These are phyloP conservation scores for Heliangelus exortis DNA, from an alignment of 2,797 vertebrate genomes.

Conservation along the genomic window DNA sequence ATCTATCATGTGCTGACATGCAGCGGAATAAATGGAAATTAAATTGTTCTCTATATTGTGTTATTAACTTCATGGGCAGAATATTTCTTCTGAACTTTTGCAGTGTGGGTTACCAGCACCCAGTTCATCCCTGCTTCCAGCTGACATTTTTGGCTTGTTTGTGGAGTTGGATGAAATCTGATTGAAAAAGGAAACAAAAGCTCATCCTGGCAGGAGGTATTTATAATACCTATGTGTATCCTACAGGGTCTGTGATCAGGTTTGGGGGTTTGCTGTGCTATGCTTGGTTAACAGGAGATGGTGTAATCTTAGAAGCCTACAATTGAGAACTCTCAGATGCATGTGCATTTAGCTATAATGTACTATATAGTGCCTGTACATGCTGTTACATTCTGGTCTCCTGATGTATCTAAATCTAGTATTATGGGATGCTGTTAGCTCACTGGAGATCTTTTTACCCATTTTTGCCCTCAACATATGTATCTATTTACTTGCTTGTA, in stretches of 20 bases:
- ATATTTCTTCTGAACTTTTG: neutral
- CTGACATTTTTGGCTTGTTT: neutral
- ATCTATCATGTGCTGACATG: neutral
- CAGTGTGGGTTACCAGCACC: neutral
- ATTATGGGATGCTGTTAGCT: neutral
- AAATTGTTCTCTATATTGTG: neutral
- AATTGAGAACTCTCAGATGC: neutral
- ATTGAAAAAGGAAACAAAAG: neutral
- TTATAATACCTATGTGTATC: neutral
- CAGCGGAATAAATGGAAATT: neutral
- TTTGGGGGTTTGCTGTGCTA: fast-evolving
- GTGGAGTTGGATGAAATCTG: neutral
- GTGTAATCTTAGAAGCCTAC: neutral
- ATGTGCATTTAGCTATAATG: neutral
- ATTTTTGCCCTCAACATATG: neutral
- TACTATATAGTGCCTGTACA: neutral
- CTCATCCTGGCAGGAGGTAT: neutral
- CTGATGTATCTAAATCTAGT: neutral
- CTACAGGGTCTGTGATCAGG: neutral
- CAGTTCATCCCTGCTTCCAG: neutral
- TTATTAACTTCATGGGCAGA: neutral
- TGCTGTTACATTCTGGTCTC: neutral
- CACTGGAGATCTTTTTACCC: neutral
- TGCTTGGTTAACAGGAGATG: neutral
- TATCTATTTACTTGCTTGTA: neutral